Evolutionary conservation across 1,140 invertebrate genomes (phyloP).

Genomic region (Drosophila orosa): DNA sequence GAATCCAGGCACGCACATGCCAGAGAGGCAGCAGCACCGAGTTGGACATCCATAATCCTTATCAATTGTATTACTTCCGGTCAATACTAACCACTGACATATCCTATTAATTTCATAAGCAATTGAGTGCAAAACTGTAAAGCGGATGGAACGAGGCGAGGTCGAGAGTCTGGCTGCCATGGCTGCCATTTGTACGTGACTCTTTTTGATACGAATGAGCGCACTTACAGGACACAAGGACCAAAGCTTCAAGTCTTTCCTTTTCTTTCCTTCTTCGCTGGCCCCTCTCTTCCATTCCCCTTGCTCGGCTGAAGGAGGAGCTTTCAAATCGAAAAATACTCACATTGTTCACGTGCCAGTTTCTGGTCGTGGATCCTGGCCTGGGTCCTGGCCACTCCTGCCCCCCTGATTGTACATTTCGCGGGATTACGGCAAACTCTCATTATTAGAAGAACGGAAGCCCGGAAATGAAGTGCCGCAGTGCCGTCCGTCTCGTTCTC

Average conservation of each 20-base stretch:
- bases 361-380: slow-evolving; percentile 4
- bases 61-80: slow-evolving; percentile 84
- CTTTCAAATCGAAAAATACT: slow-evolving; percentile 72
- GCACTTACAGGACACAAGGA: slow-evolving; percentile 72
- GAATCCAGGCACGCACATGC: slow-evolving; percentile 28
- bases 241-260: slow-evolving; percentile 37
- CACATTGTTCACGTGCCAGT: slow-evolving; percentile 75
- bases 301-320: slow-evolving; percentile 11
- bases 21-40: slow-evolving; percentile 32
- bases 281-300: too few species aligned
- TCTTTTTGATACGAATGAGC: slow-evolving; percentile 78
- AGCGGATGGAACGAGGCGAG: slow-evolving; percentile 44
- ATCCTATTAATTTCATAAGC: slow-evolving; percentile 84
- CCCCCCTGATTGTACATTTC: slow-evolving; percentile 66
- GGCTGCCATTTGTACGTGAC: slow-evolving; percentile 65
- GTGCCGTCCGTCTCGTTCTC: slow-evolving; percentile 2
- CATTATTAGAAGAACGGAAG: slow-evolving; percentile 80
- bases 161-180: slow-evolving; percentile 40
- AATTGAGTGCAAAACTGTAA: slow-evolving; percentile 83
- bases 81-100: slow-evolving; percentile 83
- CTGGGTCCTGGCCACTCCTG: neutral
- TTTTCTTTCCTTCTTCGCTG: slow-evolving; percentile 14
- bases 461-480: slow-evolving; percentile 79
- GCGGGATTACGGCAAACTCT: slow-evolving; percentile 80
- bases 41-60: slow-evolving; percentile 77